These are phyloP conservation scores for Forbesichthys agassizii DNA, from an alignment of 2,113 vertebrate species.

Conservation along the genomic window DNA sequence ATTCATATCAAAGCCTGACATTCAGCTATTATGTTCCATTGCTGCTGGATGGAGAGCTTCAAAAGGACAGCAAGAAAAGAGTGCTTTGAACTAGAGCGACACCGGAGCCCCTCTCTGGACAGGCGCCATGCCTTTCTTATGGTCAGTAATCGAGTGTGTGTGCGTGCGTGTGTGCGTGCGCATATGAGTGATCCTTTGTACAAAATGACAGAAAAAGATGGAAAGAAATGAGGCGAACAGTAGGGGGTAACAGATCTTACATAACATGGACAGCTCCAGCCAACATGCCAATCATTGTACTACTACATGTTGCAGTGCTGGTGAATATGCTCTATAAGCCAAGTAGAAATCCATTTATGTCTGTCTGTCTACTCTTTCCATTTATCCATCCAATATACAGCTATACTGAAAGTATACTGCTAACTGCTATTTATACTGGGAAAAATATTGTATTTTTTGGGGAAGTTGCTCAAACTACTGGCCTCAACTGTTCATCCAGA, in stretches of 20 bases:
- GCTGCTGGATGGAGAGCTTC: constrained; percentile 55
- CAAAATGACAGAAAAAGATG: constrained; percentile 31
- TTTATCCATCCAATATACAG: too few relatives aligned
- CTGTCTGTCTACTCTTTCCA: too few relatives aligned
- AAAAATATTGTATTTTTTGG: too few relatives aligned
- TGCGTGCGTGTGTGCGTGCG: not conserved
- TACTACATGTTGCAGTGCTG: constrained; percentile 27
- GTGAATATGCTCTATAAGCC: constrained; percentile 25
- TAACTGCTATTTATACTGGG: too few relatives aligned
- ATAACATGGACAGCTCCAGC: constrained; percentile 59
- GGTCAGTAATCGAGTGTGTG: constrained; percentile 40
- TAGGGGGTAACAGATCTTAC: constrained; percentile 36
- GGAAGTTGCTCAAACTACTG: too few relatives aligned
- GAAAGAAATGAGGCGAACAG: not conserved
- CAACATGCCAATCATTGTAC: constrained; percentile 60
- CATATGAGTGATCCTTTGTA: constrained; percentile 51
- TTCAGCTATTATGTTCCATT: constrained; percentile 49
- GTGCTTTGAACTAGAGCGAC: constrained; percentile 64
- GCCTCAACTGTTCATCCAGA: too few relatives aligned
- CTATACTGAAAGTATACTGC: too few relatives aligned
- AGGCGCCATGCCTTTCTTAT: constrained; percentile 53
- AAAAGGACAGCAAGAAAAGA: constrained; percentile 61
- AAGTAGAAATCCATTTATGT: not conserved
- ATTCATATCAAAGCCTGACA: constrained; percentile 59
- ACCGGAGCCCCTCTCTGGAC: constrained; percentile 62